phyloP scores from a whole-genome alignment of 2,113 vertebrate species.

The Pavo muticus region DNA sequence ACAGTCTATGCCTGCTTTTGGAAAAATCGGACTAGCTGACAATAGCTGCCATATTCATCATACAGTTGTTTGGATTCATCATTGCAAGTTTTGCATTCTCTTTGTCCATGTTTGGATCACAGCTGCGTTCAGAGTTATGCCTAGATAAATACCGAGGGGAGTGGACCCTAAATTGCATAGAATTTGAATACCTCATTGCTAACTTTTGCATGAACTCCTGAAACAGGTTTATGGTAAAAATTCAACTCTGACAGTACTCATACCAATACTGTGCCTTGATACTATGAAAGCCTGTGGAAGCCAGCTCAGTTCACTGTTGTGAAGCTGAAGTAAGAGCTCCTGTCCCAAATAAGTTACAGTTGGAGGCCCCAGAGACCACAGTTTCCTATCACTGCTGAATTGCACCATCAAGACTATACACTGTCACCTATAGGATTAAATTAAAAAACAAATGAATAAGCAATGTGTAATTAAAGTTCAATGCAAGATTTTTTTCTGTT shows the following conservation, averaged over 20 bases:
- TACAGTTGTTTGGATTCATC: neutral
- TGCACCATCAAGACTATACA: neutral
- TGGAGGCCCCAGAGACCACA: neutral
- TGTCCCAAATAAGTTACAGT: neutral
- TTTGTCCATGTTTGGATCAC: neutral
- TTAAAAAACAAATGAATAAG: fast-evolving
- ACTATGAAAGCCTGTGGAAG: neutral
- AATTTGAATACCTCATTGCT: neutral
- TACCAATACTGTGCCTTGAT: neutral
- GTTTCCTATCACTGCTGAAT: neutral
- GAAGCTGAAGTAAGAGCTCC: neutral
- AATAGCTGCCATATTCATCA: neutral
- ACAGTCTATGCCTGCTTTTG: neutral
- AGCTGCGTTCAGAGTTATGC: neutral
- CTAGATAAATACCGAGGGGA: neutral
- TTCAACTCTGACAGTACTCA: neutral
- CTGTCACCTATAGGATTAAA: neutral
- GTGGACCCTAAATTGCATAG: neutral
- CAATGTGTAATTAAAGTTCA: neutral
- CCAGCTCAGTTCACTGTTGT: neutral
- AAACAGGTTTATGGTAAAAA: neutral
- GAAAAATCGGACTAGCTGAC: neutral
- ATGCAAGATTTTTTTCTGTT: neutral
- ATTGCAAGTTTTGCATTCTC: neutral
- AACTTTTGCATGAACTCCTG: neutral